These are phyloP conservation scores for Poeciliopsis turrubarensis DNA, from an alignment of 2,113 vertebrate species.

Conservation along the genomic window DNA sequence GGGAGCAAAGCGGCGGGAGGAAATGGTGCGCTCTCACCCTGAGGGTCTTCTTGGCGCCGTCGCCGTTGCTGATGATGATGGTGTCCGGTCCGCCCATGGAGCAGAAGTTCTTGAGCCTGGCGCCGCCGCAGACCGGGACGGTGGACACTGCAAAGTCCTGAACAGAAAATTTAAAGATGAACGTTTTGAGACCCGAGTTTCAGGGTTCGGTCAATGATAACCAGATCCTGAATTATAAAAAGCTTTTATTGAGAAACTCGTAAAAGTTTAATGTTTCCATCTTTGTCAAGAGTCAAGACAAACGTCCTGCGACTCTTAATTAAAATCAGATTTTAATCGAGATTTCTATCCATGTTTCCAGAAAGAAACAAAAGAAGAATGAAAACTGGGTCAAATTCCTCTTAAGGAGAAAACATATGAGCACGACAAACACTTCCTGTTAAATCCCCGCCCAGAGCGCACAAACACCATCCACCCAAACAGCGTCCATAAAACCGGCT, in stretches of 20 bases:
- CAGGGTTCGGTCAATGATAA: background rate
- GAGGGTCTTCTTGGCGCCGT: conserved; percentile 86
- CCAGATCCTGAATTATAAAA: too few relatives aligned
- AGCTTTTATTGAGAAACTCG: too few relatives aligned
- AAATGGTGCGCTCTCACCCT: conserved; percentile 72
- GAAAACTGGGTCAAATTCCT: background rate
- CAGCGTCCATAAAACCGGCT: background rate
- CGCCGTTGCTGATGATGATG: conserved; percentile 84
- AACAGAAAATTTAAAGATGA: background rate
- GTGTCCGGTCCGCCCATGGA: conserved; percentile 91
- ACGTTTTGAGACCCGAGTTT: background rate
- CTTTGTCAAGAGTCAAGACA: too few relatives aligned
- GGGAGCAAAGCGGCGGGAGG: background rate
- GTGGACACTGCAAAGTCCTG: conserved; percentile 92
- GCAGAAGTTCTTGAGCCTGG: conserved; percentile 87
- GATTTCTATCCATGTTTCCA: background rate
- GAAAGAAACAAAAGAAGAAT: background rate
- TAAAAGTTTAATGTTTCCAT: too few relatives aligned
- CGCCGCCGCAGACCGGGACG: conserved; percentile 83
- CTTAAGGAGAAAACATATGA: conserved; percentile 8
- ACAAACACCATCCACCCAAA: background rate
- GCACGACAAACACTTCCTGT: background rate
- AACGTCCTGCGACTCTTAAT: background rate
- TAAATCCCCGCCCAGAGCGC: background rate
- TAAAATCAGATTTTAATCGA: background rate